A percentile compares a stretch with the other conserved stretches of the same genome.
Evolutionary conservation across 30 jellyfish, hydroid and myxozoan genomes (phyloP).

Genomic region (Phacellophora camtschatica): DNA sequence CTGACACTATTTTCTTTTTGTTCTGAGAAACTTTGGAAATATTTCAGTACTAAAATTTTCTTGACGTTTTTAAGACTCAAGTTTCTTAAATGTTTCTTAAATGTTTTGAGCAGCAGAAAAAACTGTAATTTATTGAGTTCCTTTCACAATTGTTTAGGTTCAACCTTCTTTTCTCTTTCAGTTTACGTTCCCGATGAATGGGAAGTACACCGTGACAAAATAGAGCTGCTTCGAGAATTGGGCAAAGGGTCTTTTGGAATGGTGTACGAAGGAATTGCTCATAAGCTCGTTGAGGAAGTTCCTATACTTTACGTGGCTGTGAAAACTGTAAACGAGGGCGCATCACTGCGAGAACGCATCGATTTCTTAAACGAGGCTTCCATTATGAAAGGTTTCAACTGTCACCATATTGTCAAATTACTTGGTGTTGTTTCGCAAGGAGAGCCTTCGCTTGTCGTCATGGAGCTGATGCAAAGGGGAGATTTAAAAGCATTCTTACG

Average conservation of each 20-base stretch:
- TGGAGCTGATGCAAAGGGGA: conserved; percentile 98
- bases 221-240: conserved; percentile 82
- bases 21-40: no score
- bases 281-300: conserved; percentile 62
- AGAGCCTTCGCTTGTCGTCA: conserved; percentile 96
- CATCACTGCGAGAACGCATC: conserved; percentile 90
- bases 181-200: conserved; percentile 98
- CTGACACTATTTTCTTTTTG: no score
- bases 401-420: conserved; percentile 84
- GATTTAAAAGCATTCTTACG: conserved; percentile 81
- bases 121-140: no score
- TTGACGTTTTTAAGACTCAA: no score
- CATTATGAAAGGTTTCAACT: conserved; percentile 89
- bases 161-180: background rate
- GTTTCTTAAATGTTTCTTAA: no score
- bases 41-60: no score
- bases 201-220: conserved; percentile 94
- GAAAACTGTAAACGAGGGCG: conserved; percentile 92
- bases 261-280: conserved; percentile 98
- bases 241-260: conserved; percentile 98
- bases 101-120: no score
- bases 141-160: background rate
- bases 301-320: conserved; percentile 86
- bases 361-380: conserved; percentile 96
- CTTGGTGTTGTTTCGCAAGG: conserved; percentile 97